phyloP scores from a whole-genome alignment of 23 tunicate species.

The Clavelina lepadiformis region DNA sequence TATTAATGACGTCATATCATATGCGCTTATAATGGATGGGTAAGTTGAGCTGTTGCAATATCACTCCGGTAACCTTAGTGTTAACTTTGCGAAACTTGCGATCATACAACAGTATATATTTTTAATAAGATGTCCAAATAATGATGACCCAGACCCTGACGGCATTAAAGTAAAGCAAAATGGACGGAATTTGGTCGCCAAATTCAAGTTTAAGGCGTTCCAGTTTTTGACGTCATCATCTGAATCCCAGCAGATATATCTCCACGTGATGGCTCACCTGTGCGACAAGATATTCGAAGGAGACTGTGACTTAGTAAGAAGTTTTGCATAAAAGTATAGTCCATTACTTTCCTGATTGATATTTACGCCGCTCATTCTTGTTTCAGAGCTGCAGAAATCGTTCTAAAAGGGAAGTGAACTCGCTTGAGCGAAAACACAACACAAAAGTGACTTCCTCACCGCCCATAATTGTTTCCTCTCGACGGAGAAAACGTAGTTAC shows the following conservation, averaged over 20 bases:
- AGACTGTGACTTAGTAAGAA: conserved; percentile 6
- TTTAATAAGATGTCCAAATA: background rate
- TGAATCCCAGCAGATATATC: background rate
- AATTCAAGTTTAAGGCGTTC: conserved; percentile 27
- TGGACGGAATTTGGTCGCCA: conserved; percentile 6
- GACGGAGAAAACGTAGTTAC: too few relatives aligned
- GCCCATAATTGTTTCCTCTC: too few relatives aligned
- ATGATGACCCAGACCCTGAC: background rate
- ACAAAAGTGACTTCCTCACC: background rate
- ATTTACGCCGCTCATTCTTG: background rate
- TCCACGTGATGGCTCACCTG: conserved; percentile 43
- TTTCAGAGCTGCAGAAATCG: background rate
- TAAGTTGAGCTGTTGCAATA: background rate
- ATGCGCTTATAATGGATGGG: conserved; percentile 7
- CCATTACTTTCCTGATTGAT: background rate
- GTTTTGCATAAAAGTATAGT: background rate
- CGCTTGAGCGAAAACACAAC: background rate
- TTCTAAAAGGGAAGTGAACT: background rate
- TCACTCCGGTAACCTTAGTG: too few relatives aligned
- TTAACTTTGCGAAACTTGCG: too few relatives aligned
- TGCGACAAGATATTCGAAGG: conserved; percentile 35
- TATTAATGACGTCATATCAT: background rate
- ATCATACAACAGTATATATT: background rate
- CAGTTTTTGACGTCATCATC: background rate
- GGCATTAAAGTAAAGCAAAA: conserved; percentile 1